Conservation (phyloP, 2,113 vertebrate genomes). For the Phrynosoma blainvillii region DNA sequence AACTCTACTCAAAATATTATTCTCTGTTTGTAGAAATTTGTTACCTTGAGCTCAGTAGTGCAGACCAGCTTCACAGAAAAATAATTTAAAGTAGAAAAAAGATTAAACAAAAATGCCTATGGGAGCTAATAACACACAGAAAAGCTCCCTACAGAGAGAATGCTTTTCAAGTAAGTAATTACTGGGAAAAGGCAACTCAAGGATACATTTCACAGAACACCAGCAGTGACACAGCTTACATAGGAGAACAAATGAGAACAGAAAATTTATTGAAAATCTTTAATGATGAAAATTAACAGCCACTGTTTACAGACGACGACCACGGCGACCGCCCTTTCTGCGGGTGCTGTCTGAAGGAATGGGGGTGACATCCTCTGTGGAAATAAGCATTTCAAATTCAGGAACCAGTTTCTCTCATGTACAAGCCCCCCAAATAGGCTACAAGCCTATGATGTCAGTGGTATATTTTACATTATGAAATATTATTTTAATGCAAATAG, state of each 20-base stretch:
- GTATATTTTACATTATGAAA: background rate
- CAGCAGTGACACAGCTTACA: background rate
- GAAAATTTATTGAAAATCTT: slow-evolving; percentile 74
- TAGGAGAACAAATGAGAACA: background rate
- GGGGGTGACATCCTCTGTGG: slow-evolving; percentile 96
- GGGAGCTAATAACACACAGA: background rate
- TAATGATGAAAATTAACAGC: slow-evolving; percentile 80
- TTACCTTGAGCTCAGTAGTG: background rate
- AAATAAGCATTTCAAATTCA: slow-evolving; percentile 13
- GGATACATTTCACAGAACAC: background rate
- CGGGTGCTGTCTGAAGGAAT: slow-evolving; percentile 98
- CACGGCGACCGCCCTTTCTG: slow-evolving; percentile 97
- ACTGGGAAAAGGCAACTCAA: background rate
- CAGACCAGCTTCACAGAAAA: background rate
- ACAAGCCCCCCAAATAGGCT: background rate
- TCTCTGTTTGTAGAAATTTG: background rate
- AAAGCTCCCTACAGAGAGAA: background rate
- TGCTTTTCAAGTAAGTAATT: background rate
- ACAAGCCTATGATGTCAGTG: background rate
- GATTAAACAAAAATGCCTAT: accelerated
- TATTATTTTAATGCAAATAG: background rate
- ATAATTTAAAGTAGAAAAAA: background rate
- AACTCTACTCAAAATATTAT: background rate
- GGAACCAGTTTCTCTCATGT: background rate
- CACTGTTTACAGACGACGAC: slow-evolving; percentile 90